Base-by-base conservation (phyloP, 1,140 invertebrate genomes). In the Hyphantria cunea region DNA sequence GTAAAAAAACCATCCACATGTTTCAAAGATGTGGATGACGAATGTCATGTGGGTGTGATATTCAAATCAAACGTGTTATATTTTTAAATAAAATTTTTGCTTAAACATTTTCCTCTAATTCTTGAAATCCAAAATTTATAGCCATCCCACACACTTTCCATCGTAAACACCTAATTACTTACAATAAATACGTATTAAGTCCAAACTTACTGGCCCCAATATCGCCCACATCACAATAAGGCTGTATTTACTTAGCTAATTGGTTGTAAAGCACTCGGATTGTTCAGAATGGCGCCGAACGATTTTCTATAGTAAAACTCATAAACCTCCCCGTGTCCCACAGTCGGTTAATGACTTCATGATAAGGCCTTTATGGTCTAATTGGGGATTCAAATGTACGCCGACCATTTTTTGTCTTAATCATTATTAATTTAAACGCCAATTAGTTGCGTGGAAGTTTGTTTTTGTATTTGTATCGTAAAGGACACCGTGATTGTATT, bases 241-340 rank as follows among this genome's bases (percentile, higher is more conserved):
- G 64, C 73, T 17, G 71, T 86, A 82, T 89, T 89, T 86, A 85
- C 82, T 78, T 74, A 79, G 66, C 78, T 89, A 89, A 89, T 89
- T 86, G 84, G 86, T 80, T 80, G 78, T 89, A 86, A 86, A 86
- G 84, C 60, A 78, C 60, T 74, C 56, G 75, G 78, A 82, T 82
- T 86, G 79, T 85, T 85, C 54, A 68, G 81, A 85, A 85, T 77
- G 75, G 65, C 71, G 71, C 71, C 77, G 72, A 74, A 80, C 80
- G 81, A 85, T 89, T 86, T 86, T 79, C 76, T 86, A 78, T 86
- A 86, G 82, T 86, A 82, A 85, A 89, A 78, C 75, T 80, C 82
- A 89, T 89, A 89, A 89, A 89, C 82, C 86, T 78, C 84, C 82
- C 83, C 72, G 68, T 76, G 80, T 80, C 71, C 7, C 68, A 70